These are phyloP conservation scores for Galagoides demidoff DNA, from an alignment of 2,797 vertebrate genomes.

Conservation along the genomic window DNA sequence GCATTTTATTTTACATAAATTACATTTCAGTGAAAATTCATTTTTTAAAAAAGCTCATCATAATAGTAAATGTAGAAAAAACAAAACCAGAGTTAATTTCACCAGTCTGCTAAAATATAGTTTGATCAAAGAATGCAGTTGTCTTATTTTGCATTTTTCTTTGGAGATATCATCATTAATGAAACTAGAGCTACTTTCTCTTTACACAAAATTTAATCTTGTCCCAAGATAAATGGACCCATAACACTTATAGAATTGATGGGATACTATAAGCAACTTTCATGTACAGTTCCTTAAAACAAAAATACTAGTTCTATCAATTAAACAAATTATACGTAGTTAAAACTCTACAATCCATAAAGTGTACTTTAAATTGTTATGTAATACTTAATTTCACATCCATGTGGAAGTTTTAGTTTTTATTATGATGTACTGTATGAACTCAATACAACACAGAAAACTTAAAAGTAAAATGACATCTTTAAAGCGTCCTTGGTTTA, in stretches of 20 bases:
- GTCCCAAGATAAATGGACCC: neutral
- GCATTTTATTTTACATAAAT: neutral
- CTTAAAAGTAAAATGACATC: neutral
- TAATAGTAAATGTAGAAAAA: neutral
- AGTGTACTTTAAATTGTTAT: neutral
- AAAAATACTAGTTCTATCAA: neutral
- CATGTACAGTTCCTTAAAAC: neutral
- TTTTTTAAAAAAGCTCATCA: neutral
- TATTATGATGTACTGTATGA: neutral
- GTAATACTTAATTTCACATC: neutral
- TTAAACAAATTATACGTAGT: neutral
- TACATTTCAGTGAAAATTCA: neutral
- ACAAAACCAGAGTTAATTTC: neutral
- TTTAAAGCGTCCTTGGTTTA: neutral
- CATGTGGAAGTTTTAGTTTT: neutral
- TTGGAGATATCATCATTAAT: neutral
- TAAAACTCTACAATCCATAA: neutral
- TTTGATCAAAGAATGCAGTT: neutral
- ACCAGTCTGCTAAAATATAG: neutral
- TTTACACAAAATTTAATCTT: conserved; percentile 28
- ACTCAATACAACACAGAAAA: neutral
- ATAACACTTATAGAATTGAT: conserved; percentile 1
- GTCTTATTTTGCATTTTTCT: conserved; percentile 10
- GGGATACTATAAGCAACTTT: neutral
- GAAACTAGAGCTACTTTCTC: neutral